Percentiles rank a stretch among this genome's conserved stretches.
Conservation (phyloP, 1,140 invertebrate genomes). For the Euschistus heros region DNA sequence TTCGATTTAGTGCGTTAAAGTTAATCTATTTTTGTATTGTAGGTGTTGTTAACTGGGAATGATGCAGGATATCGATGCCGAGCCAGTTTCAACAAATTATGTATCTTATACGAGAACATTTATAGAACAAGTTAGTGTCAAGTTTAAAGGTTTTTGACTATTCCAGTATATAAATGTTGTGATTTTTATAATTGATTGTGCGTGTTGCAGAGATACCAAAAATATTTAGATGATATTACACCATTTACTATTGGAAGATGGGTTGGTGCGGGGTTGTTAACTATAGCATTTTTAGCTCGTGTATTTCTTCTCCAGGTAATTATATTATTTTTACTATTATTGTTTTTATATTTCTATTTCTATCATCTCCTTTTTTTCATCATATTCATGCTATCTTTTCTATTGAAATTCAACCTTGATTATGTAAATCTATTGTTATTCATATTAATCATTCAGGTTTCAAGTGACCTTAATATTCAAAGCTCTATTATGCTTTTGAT, state of each 20-base stretch:
- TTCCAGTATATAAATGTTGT: neutral
- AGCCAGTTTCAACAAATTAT: slow-evolving; percentile 21
- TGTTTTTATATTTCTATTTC: too few relatives aligned
- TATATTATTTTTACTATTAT: neutral
- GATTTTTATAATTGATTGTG: neutral
- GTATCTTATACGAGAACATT: slow-evolving; percentile 21
- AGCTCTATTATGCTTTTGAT: neutral
- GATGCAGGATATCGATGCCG: slow-evolving; percentile 25
- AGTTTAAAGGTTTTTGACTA: neutral
- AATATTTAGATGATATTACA: slow-evolving; percentile 43
- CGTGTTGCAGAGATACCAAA: slow-evolving; percentile 37
- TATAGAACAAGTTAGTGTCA: slow-evolving; percentile 20
- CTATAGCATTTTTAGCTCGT: slow-evolving; percentile 37
- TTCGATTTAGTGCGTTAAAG: too few relatives aligned
- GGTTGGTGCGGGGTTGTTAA: slow-evolving; percentile 38
- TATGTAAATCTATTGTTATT: too few relatives aligned
- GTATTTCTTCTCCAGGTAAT: slow-evolving; percentile 38
- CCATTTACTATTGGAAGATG: slow-evolving; percentile 42
- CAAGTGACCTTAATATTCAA: too few relatives aligned
- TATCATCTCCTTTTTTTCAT: too few relatives aligned
- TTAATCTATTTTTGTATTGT: too few relatives aligned
- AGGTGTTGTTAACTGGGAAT: slow-evolving; percentile 15
- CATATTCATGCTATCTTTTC: neutral
- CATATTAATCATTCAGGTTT: too few relatives aligned
- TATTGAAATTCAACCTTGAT: neutral